phyloP scores from a whole-genome alignment of 1,140 invertebrate genomes.

The Phymastichus coffea region DNA sequence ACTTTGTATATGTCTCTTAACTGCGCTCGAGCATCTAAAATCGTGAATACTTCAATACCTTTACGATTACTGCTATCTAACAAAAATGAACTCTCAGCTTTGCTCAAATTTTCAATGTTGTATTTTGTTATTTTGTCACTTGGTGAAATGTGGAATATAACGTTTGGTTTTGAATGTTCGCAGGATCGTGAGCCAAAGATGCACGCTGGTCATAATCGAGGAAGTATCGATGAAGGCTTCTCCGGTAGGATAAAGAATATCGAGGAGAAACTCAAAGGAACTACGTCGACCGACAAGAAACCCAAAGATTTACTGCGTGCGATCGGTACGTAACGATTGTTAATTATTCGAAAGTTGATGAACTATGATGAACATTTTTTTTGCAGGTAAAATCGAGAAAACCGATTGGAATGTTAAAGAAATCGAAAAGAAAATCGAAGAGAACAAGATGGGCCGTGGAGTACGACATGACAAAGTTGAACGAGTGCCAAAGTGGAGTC shows the following conservation, averaged over 20 bases:
- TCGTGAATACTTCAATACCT: not conserved
- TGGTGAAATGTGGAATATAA: no score
- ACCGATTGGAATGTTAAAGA: slow-evolving; percentile 91
- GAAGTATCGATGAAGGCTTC: slow-evolving; percentile 67
- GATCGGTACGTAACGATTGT: slow-evolving; percentile 60
- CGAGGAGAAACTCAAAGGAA: slow-evolving; percentile 66
- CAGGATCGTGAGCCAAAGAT: slow-evolving; percentile 69
- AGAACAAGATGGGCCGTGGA: slow-evolving; percentile 74
- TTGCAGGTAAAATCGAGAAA: slow-evolving; percentile 77
- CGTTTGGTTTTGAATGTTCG: slow-evolving; percentile 35
- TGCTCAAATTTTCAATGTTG: no score
- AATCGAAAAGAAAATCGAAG: slow-evolving; percentile 87
- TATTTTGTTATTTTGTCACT: no score
- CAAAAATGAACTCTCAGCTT: no score
- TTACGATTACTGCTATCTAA: no score
- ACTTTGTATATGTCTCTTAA: no score
- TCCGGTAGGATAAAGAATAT: slow-evolving; percentile 70
- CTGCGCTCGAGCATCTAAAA: not conserved
- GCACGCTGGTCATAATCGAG: slow-evolving; percentile 59
- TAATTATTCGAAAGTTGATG: not conserved
- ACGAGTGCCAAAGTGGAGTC: slow-evolving; percentile 87
- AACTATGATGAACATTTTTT: not conserved
- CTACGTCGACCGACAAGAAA: slow-evolving; percentile 68
- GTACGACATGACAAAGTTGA: slow-evolving; percentile 68
- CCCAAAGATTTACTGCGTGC: slow-evolving; percentile 83